Base-by-base conservation (phyloP, 1,140 invertebrate species). In the Pissodes strobi region DNA sequence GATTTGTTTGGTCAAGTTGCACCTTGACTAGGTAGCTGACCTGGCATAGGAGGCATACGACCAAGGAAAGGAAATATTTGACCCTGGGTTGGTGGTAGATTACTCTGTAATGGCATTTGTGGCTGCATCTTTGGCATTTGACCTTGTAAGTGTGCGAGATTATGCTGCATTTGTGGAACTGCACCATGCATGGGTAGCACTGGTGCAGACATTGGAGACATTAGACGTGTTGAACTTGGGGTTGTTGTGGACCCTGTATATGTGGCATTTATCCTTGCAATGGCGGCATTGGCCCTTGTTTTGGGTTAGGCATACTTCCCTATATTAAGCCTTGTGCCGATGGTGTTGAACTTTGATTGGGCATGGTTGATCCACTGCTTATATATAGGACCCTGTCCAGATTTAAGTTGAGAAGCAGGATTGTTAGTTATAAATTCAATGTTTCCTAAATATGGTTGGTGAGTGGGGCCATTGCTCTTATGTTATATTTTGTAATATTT, bases 11-110 rank as follows among this genome's bases (percentile, higher is more conserved):
- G 38, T 57, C 37, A 12, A 34, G 10, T 68, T 39, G 68, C 69
- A 39, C 63, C 66, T 48, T 10, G 56, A 2, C 2, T 25, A 19
- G 69, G 38, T 38, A 46, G 67, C 57, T 52, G 71, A 18, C 53
- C 51, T 21, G 70, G 71, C 68, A 79, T 74, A 12, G 77, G 77
- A n/a, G 79, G 79, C 67, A 61, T 48, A 55, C 69, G 64, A 38
- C 53, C 62, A 46, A 25, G 49, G 15, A 57, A 68, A 39, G 41
- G 59, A 30, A 67, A 73, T 55, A 56, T 51, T 45, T 69, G 71
- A 34, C 59, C 5, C 67, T 74, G 30, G 66, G 65, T 43, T 70
- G 48, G 19, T 2, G 64, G 58, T 5, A 39, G 19, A 2, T 34
- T 43, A n/a, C 15, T 10, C 15, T 17, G 45, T 17, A 45, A 34